Conservation (phyloP, 1,140 invertebrate genomes). For the Bombus waltoni region DNA sequence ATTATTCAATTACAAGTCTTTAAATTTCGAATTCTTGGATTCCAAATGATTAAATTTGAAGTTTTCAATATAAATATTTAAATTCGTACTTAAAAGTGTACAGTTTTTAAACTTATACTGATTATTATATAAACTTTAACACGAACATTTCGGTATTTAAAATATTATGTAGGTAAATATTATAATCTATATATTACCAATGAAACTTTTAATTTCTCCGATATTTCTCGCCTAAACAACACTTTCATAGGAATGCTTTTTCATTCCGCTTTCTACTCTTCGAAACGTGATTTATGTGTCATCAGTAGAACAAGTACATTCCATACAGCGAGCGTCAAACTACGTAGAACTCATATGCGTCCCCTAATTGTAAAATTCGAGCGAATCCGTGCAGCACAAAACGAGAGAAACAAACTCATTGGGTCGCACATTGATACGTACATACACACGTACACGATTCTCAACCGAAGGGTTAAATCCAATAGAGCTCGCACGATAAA, state of each 20-base stretch:
- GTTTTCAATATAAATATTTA: too few relatives aligned
- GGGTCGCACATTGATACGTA: background rate
- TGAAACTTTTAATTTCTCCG: background rate
- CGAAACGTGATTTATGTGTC: background rate
- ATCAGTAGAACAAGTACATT: too few relatives aligned
- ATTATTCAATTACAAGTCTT: background rate
- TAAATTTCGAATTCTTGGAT: background rate
- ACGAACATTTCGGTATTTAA: too few relatives aligned
- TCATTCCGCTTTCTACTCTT: too few relatives aligned
- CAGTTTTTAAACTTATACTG: too few relatives aligned
- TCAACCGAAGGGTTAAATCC: conserved; percentile 15
- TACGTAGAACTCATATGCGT: background rate
- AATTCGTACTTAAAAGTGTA: too few relatives aligned
- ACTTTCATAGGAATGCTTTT: background rate
- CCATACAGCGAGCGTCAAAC: background rate
- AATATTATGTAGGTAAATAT: too few relatives aligned
- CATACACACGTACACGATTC: background rate
- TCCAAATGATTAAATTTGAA: background rate
- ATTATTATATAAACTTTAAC: too few relatives aligned
- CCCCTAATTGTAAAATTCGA: background rate
- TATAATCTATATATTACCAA: background rate
- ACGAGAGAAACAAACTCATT: conserved; percentile 5
- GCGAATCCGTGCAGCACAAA: background rate
- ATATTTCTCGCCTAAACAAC: background rate
- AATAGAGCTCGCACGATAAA: conserved; percentile 12